Base-by-base conservation (phyloP, 2,888 invertebrate species). In the Sympetrum striolatum region DNA sequence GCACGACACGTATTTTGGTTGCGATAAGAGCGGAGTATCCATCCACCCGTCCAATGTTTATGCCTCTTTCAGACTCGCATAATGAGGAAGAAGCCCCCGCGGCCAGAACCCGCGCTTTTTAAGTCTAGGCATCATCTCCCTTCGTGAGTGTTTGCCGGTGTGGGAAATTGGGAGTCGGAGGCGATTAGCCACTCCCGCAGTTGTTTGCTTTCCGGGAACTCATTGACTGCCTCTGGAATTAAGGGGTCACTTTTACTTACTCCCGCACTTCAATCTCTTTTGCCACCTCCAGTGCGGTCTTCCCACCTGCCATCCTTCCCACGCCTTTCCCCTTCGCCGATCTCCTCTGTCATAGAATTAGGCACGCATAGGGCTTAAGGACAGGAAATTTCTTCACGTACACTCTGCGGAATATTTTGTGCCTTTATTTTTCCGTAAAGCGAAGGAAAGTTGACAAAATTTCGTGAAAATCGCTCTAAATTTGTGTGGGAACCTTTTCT, bases 111-210 rank as follows among this genome's bases (percentile, higher is more conserved):
- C 80, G 37, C 80, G 37, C 18, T 37, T 37, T 58, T 60, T 35
- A 60, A 60, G 60, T 64, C 86, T 73, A 25, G 25, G 31, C 22
- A 12, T n/a, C 60, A 35, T 25, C 39, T 82, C 35, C 35, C 18
- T 37, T 37, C 37, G 60, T 22, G 86, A 60, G 58, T 82, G 86
- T 86, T 86, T 86, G 86, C 82, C 37, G 35, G 86, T 37, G 18
- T 58, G 35, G 60, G 86, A 86, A 86, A 86, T 86, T 60, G 86
- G 60, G 58, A 82, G 31, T 31, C 82, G 82, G 35, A 60, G 86
- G 86, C 35, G 86, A 31, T 35, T 25, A 60, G 86, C 25, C 25
- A 22, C n/a, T 64, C n/a, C n/a, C 22, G n/a, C 10, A 31, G 73
- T 22, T 86, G 86, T 86, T 86, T 86, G 86, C 60, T 64, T 31